Base-by-base conservation (phyloP, 2,113 vertebrate genomes). In the Sceloporus tristichus region DNA sequence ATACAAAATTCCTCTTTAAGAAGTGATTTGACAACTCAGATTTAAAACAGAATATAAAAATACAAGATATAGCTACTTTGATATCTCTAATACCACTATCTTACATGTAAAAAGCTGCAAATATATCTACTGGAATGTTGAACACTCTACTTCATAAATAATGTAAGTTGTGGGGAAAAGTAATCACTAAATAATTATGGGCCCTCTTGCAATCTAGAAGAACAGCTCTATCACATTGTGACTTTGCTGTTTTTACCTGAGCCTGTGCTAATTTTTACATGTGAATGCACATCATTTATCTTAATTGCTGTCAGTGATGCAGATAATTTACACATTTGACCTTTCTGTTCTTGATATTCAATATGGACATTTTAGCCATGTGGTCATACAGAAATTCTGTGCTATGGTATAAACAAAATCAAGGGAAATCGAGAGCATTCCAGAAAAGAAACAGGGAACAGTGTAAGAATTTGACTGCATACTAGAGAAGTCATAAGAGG, bases 1-100 rank as follows among this genome's bases (percentile, higher is more conserved):
- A 87, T 85, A 88, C 29, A 11, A 1, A 88, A 62, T 18, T 90
- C 62, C 27, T 34, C 62, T 71, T 89, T 90, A 27, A 19, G 77
- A 48, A n/a, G 74, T 62, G 29, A 42, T 65, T 90, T 21, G 27
- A 82, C 25, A 78, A 1, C 56, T 82, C 79, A 89, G 78, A 90
- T 3, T 48, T 9, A 48, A 53, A 85, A 27, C 1, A 90, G 65
- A 34, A 53, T 88, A 29, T 86, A 62, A 53, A 89, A 90, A 83
- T 2, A 75, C 21, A 73, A 79, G 65, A 73, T 38, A 27, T 9
- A 23, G 86, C 16, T 87, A 1, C 66, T 2, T 25, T 38, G 85
- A 40, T 54, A 56, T 8, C 11, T 78, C 56, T 21, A 16, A 84
- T 29, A 90, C 0, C 14, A 48, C 4, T 6, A 48, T 68, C 11